Percentiles rank a stretch among this genome's conserved stretches.
phyloP scores from a whole-genome alignment of 2,113 vertebrate genomes.

The Chrysochloris asiatica region DNA sequence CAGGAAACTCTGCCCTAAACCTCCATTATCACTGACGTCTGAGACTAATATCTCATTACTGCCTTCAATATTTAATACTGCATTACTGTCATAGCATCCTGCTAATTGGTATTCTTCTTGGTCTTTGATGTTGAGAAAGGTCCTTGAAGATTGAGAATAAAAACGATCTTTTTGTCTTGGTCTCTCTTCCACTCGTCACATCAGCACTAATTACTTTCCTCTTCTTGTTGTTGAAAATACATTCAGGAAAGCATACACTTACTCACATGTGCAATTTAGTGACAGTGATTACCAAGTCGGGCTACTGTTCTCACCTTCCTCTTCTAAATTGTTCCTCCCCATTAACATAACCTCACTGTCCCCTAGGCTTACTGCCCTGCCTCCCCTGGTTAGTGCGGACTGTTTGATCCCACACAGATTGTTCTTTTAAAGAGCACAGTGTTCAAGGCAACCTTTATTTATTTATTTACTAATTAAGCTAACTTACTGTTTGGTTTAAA shows the following conservation, averaged over 20 bases:
- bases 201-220: not conserved
- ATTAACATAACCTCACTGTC: not conserved
- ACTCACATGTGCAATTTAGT: not conserved
- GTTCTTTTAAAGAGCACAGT: not conserved
- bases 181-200: not conserved
- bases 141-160: not conserved
- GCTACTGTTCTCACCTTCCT: not conserved
- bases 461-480: not conserved
- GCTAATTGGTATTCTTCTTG: not conserved
- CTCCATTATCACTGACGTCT: not conserved
- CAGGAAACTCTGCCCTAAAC: not conserved
- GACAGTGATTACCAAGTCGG: not conserved
- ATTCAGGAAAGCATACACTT: not conserved
- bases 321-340: not conserved
- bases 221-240: not conserved
- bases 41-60: not conserved
- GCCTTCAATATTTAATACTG: not conserved
- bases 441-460: not conserved
- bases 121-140: not conserved
- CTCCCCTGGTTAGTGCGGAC: not conserved
- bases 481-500: not conserved
- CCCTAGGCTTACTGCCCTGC: not conserved
- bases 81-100: not conserved
- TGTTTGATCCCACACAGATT: not conserved
- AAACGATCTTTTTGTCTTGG: not conserved